Percentiles rank a stretch among this genome's conserved stretches.
Evolutionary conservation across 2,797 vertebrate genomes (phyloP).

Genomic region (Pipistrellus nathusii): DNA sequence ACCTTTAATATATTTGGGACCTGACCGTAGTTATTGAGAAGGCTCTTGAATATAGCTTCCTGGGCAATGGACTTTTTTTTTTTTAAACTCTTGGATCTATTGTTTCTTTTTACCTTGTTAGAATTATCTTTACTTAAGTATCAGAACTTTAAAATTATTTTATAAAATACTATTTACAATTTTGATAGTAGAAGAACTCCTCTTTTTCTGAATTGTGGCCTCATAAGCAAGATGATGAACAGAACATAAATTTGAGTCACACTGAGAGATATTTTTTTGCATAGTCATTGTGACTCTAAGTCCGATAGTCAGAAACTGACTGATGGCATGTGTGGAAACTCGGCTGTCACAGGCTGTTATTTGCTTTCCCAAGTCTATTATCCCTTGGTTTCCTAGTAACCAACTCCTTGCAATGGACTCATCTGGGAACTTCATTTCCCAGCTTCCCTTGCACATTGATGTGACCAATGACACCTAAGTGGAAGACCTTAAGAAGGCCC

Average conservation of each 20-base stretch:
- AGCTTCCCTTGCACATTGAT: neutral
- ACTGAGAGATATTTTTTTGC: neutral
- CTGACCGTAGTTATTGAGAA: neutral
- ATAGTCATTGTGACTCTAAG: neutral
- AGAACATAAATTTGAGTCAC: neutral
- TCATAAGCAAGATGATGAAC: neutral
- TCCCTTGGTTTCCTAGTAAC: conserved; percentile 1
- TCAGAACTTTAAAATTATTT: conserved; percentile 19
- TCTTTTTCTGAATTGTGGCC: neutral
- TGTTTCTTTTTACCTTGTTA: neutral
- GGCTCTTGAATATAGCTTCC: neutral
- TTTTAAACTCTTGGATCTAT: neutral
- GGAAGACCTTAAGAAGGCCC: neutral
- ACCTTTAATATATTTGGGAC: neutral
- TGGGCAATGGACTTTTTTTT: neutral
- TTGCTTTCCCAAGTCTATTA: neutral
- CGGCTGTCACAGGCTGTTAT: neutral
- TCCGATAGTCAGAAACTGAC: neutral
- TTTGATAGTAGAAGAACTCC: neutral
- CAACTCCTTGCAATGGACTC: neutral
- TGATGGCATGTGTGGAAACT: neutral
- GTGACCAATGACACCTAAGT: neutral
- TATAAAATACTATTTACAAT: neutral
- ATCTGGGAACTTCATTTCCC: neutral
- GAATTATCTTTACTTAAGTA: conserved; percentile 32